Base-by-base conservation (phyloP, 2,888 invertebrate species). In the Ophraella communa region DNA sequence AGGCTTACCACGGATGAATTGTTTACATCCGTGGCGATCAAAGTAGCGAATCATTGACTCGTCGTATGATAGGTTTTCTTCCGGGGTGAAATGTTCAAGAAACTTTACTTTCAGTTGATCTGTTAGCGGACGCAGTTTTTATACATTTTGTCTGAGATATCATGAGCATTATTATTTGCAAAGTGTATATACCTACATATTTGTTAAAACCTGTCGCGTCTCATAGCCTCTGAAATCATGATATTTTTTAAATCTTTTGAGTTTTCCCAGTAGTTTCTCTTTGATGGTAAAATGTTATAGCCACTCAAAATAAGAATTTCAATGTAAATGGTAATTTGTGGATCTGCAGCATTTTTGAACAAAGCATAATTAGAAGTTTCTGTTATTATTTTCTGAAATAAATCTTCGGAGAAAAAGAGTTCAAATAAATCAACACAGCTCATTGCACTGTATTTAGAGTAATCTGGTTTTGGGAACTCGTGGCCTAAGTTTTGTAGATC, bases 351-450 rank as follows among this genome's bases (percentile, higher is more conserved):
- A 23, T 49, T 49, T 49, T 23, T 49, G 2, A 49, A 49, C 3
- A 49, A 3, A 1, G 47, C 47, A 49, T 49, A 49, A 1, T n/a
- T 49, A 1, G 1, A 4, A 23, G n/a, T 49, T 23, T 49, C 47
- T 11, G 1, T 23, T 1, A 49, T 1, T 23, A 49, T 49, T 1
- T 35, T 53, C 18, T 53, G 33, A 3, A 53, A 21, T 33, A 53
- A 11, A 17, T 53, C 35, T 4, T 53, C 30, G 5, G 35, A 39
- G 3, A 55, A 42, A 42, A 55, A 55, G 4, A 21, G 30, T 27
- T 42, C 24, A 21, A 55, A 55, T 18, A 54, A 18, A 10, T 52
- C 30, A 18, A 52, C 52, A 24, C 52, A 52, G 17, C n/a, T 52
- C 52, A 52, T 52, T n/a, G 27, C 10, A 8, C 23, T 14, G 17